phyloP scores from a whole-genome alignment of 2,113 vertebrate species.

The Apodemus sylvaticus region DNA sequence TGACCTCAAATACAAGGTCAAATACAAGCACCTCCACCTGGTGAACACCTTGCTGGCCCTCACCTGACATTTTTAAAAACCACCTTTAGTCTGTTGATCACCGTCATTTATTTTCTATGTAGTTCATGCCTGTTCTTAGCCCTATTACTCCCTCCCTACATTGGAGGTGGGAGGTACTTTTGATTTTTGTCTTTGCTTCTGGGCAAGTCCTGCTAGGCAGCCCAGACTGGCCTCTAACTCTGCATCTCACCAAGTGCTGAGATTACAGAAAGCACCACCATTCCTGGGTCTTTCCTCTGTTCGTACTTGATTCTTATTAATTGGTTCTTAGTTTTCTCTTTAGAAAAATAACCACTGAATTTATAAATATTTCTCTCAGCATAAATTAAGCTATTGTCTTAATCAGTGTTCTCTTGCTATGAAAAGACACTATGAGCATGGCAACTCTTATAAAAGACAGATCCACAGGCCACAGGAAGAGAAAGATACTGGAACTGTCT shows the following conservation, averaged over 20 bases:
- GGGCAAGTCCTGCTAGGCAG: neutral
- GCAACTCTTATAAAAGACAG: neutral
- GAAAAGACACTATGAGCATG: neutral
- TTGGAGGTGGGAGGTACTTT: neutral
- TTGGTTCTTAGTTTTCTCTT: conserved; percentile 12
- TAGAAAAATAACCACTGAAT: conserved; percentile 1
- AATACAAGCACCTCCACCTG: neutral
- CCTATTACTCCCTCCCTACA: neutral
- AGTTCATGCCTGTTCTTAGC: neutral
- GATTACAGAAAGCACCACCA: neutral
- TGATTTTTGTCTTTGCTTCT: neutral
- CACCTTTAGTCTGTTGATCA: neutral
- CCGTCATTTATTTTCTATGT: neutral
- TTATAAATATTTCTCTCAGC: neutral
- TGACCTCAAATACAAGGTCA: neutral
- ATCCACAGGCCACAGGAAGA: neutral
- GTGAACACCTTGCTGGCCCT: neutral
- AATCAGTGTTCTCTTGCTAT: neutral
- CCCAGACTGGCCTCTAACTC: too few relatives aligned
- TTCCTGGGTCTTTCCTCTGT: neutral
- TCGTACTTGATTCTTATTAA: neutral
- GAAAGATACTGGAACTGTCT: neutral
- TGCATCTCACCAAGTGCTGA: neutral
- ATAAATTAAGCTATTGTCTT: conserved; percentile 31
- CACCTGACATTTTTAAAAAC: neutral